These are phyloP conservation scores for Mesodorylaimus sp. DNA, from an alignment of 2,888 invertebrate species.

Conservation along the genomic window DNA sequence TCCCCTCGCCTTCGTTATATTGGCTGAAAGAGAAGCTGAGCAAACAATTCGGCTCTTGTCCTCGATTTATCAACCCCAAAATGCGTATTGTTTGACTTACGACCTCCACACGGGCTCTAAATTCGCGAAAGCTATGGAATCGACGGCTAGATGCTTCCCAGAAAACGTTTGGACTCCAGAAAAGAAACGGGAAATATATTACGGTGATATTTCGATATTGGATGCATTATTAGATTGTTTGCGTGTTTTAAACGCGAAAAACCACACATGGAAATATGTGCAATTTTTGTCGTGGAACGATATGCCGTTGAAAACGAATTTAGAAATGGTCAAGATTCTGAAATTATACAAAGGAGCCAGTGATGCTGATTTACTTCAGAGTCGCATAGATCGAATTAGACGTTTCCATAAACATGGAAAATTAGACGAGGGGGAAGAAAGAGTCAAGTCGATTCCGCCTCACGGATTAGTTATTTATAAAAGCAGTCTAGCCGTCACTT, in stretches of 20 bases:
- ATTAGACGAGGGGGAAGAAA: neutral
- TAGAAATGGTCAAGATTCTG: slow-evolving; percentile 3
- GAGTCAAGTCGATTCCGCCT: slow-evolving; percentile 3
- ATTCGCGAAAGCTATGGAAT: neutral
- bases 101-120: neutral
- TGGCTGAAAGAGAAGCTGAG: neutral
- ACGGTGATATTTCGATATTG: slow-evolving; percentile 4
- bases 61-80: slow-evolving; percentile 8
- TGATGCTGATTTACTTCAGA: neutral
- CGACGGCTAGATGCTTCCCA: no score
- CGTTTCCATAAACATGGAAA: neutral
- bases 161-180: neutral
- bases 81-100: slow-evolving; percentile 6
- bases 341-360: neutral
- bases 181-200: neutral
- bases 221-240: slow-evolving; percentile 7
- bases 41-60: neutral
- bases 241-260: neutral
- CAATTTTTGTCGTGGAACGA: slow-evolving; percentile 8
- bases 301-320: slow-evolving; percentile 6
- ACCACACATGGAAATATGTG: neutral
- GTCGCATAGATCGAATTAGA: neutral
- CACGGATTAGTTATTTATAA: slow-evolving; percentile 5
- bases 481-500: slow-evolving; percentile 1
- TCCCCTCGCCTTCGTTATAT: slow-evolving; percentile 6